A percentile compares a stretch with the other conserved stretches of the same genome.
phyloP scores from a whole-genome alignment of 2,888 invertebrate species.

The Drosophila maculinotata region DNA sequence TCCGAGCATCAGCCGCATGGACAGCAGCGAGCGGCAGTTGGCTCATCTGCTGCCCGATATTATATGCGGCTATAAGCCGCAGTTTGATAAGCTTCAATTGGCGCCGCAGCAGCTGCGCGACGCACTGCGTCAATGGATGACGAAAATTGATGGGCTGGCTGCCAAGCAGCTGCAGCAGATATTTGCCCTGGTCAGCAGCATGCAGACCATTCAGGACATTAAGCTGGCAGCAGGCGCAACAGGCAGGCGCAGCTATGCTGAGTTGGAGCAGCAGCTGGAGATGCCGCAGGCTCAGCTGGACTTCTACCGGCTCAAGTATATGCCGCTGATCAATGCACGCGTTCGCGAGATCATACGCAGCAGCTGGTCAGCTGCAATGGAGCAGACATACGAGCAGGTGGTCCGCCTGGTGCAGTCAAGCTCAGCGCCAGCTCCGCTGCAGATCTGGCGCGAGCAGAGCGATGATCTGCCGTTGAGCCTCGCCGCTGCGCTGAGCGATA shows the following conservation, averaged over 20 bases:
- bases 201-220: conserved; percentile 90
- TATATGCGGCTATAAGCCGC: conserved; percentile 84
- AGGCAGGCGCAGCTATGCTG: conserved; percentile 88
- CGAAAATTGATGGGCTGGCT: conserved; percentile 87
- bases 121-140: conserved; percentile 88
- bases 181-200: conserved; percentile 88
- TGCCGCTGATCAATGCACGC: conserved; percentile 90
- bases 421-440: conserved; percentile 20
- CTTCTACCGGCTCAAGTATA: conserved; percentile 91
- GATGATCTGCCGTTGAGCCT: conserved; percentile 86
- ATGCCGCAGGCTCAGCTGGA: conserved; percentile 86
- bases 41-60: conserved; percentile 88
- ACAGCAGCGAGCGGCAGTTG: conserved; percentile 87
- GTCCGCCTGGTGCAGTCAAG: conserved; percentile 82
- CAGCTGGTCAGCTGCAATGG: conserved; percentile 83
- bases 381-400: conserved; percentile 85
- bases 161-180: conserved; percentile 87
- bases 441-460: conserved; percentile 89
- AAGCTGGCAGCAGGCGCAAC: conserved; percentile 89
- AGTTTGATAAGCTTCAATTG: conserved; percentile 72
- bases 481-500: conserved; percentile 83
- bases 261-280: conserved; percentile 87
- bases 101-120: conserved; percentile 82
- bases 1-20: conserved; percentile 87
- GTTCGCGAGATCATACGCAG: conserved; percentile 87